Evolutionary conservation across 2,113 vertebrate genomes (phyloP).

Genomic region (Apodemus speciosus): DNA sequence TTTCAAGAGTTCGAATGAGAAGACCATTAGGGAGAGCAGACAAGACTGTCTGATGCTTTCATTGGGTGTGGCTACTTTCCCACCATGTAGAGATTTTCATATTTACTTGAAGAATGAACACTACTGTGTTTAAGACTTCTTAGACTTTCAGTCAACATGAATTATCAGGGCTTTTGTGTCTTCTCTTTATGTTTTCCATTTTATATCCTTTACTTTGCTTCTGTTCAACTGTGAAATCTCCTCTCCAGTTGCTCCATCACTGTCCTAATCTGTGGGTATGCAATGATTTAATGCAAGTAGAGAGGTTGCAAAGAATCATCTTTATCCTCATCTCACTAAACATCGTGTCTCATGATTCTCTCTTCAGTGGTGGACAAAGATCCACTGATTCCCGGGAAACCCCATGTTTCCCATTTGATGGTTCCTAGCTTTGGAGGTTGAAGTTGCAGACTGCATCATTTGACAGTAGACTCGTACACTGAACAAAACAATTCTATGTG

Average conservation of each 20-base stretch:
- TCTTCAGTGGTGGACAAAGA: neutral
- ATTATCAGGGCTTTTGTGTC: neutral
- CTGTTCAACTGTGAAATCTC: neutral
- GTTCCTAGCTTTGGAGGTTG: neutral
- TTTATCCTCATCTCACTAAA: neutral
- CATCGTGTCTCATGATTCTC: neutral
- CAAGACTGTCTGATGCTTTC: neutral
- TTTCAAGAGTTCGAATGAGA: neutral
- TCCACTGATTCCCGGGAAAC: neutral
- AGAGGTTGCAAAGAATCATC: neutral
- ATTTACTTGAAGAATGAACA: neutral
- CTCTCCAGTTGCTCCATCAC: neutral
- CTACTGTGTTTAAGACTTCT: neutral
- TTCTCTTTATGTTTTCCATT: neutral
- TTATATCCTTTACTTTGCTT: neutral
- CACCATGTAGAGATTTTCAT: neutral
- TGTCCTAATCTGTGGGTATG: neutral
- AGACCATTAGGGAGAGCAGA: neutral
- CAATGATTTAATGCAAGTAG: neutral
- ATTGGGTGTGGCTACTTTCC: neutral
- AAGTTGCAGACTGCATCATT: neutral
- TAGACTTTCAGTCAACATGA: neutral
- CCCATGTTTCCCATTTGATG: accelerated
- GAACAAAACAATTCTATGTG: too few species aligned
- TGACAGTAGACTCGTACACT: neutral